Percentiles rank a stretch among this genome's conserved stretches.
Conservation (phyloP, 2,797 vertebrate genomes). For the Diceros bicornis region DNA sequence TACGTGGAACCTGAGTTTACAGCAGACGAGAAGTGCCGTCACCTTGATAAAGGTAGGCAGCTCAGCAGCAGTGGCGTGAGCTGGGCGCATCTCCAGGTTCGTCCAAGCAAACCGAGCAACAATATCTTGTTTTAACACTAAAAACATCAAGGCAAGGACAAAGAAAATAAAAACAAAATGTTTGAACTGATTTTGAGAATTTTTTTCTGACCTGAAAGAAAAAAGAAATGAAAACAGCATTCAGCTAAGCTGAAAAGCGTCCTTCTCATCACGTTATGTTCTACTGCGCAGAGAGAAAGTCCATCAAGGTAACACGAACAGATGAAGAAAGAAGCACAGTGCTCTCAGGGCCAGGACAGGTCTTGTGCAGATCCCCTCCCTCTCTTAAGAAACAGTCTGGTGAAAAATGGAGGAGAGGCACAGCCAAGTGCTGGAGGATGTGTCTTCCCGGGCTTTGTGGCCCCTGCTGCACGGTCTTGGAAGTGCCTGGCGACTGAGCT, state of each 20-base stretch:
- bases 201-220: constrained; percentile 48
- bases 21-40: not conserved
- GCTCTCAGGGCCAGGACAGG: not conserved
- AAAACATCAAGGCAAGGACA: not conserved
- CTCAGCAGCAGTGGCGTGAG: not conserved
- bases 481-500: not conserved
- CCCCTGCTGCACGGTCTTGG: not conserved
- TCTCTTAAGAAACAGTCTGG: not conserved
- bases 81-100: not conserved
- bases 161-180: not conserved
- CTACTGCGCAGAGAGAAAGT: not conserved
- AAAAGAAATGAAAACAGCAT: constrained; percentile 53
- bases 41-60: constrained; percentile 53
- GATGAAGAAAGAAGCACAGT: not conserved
- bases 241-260: constrained; percentile 22
- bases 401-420: not conserved
- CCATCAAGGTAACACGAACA: not conserved
- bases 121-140: fast-evolving
- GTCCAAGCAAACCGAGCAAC: not conserved
- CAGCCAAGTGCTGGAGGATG: not conserved
- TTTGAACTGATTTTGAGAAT: constrained; percentile 12
- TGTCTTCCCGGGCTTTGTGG: not conserved
- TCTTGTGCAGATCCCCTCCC: not conserved
- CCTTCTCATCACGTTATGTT: constrained; percentile 22
- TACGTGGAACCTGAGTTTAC: not conserved